A percentile compares a stretch with the other conserved stretches of the same genome.
phyloP scores from a whole-genome alignment of 1,140 invertebrate species.

The Linepithema humile region DNA sequence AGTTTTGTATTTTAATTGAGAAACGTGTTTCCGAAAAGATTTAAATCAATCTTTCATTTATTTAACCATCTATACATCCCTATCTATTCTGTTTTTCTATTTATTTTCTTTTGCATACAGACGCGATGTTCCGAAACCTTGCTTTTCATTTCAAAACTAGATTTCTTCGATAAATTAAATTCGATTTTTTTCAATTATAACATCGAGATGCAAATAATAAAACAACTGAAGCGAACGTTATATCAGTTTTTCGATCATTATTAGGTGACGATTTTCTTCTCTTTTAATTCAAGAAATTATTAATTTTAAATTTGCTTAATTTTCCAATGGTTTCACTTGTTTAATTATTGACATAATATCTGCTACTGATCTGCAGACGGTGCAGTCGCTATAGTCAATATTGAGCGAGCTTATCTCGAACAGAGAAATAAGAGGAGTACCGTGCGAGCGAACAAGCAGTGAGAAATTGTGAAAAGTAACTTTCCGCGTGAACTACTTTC shows the following conservation, averaged over 20 bases:
- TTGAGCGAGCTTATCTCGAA: conserved; percentile 8
- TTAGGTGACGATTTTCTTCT: neutral
- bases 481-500: conserved; percentile 11
- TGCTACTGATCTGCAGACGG: neutral
- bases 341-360: conserved; percentile 4
- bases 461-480: conserved; percentile 8
- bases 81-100: too few species aligned
- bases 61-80: neutral
- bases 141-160: neutral
- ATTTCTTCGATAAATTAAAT: neutral
- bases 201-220: neutral
- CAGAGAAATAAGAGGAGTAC: conserved; percentile 15
- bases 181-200: neutral
- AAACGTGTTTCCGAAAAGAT: neutral
- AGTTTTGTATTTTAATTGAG: conserved; percentile 24
- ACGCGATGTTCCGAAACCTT: neutral
- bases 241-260: neutral
- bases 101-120: neutral
- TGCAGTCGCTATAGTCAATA: neutral
- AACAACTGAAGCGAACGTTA: neutral
- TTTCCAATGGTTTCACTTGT: neutral
- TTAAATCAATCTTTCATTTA: neutral
- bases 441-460: neutral
- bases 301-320: neutral
- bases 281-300: neutral